Conservation (phyloP, 2,797 vertebrate genomes). For the Carduelis carduelis region DNA sequence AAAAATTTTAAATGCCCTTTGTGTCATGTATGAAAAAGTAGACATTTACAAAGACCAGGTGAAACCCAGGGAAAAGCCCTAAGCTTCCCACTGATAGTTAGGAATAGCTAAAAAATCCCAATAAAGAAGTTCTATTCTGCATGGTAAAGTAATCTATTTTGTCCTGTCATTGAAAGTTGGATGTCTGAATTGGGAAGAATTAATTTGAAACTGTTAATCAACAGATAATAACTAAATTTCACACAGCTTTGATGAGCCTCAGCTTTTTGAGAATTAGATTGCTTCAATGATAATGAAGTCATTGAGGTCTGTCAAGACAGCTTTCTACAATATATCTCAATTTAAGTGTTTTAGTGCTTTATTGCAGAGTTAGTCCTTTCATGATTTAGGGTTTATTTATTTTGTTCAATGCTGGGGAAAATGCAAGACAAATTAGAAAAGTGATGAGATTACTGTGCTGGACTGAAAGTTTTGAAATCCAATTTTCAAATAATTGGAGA, state of each 20-base stretch:
- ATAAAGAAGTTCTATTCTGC: background rate
- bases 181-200: background rate
- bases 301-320: background rate
- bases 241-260: background rate
- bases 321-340: slow-evolving; percentile 4
- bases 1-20: background rate
- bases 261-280: slow-evolving; percentile 38
- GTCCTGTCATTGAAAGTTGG: background rate
- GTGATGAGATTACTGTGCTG: slow-evolving; percentile 18
- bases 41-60: background rate
- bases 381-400: background rate
- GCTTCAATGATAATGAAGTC: slow-evolving; percentile 4
- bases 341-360: slow-evolving; percentile 9
- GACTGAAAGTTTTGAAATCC: slow-evolving; percentile 29
- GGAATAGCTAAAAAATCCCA: background rate
- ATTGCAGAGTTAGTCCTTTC: slow-evolving; percentile 5
- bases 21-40: background rate
- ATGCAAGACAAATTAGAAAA: background rate
- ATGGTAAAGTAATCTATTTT: background rate
- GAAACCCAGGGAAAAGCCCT: background rate
- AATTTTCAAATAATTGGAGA: slow-evolving; percentile 21
- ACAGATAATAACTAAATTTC: slow-evolving; percentile 14
- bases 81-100: background rate
- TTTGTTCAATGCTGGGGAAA: background rate
- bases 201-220: slow-evolving; percentile 32